Percentiles rank a stretch among this genome's conserved stretches.
phyloP scores from a whole-genome alignment of 2,888 invertebrate genomes.

The Antheraea assamensis region DNA sequence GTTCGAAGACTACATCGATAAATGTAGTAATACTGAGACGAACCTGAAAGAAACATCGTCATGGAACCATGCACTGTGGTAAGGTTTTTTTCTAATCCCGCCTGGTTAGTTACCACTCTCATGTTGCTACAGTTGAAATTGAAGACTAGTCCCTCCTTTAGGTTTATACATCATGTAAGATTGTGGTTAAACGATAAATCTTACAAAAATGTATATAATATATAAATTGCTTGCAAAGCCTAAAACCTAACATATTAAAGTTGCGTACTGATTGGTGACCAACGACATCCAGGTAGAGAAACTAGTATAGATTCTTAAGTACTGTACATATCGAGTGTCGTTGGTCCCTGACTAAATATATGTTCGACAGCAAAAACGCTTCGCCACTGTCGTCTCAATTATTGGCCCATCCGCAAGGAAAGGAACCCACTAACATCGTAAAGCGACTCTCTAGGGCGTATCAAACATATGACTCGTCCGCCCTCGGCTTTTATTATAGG shows the following conservation, averaged over 20 bases:
- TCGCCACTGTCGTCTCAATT: constrained; percentile 74
- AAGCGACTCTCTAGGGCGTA: constrained; percentile 51
- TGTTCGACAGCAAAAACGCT: constrained; percentile 65
- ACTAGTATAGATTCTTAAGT: background rate
- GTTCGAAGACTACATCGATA: too few relatives aligned
- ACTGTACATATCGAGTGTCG: background rate
- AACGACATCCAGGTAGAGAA: background rate
- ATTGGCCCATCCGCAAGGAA: constrained; percentile 48
- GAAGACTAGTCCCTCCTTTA: too few relatives aligned
- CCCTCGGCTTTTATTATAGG: constrained; percentile 67
- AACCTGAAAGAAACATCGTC: too few relatives aligned
- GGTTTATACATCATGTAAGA: too few relatives aligned
- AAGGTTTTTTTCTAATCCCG: too few relatives aligned
- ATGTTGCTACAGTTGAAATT: too few relatives aligned
- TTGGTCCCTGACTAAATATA: background rate
- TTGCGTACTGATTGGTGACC: background rate
- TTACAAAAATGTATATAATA: background rate
- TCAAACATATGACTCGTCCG: constrained; percentile 52
- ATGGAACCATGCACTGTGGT: too few relatives aligned
- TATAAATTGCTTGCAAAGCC: background rate
- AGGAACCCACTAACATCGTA: constrained; percentile 50
- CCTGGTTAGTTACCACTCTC: too few relatives aligned
- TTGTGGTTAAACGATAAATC: background rate
- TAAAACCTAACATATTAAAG: background rate
- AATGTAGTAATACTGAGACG: too few relatives aligned